Conservation (phyloP, 2,888 invertebrate species). For the Plebejus melissa region DNA sequence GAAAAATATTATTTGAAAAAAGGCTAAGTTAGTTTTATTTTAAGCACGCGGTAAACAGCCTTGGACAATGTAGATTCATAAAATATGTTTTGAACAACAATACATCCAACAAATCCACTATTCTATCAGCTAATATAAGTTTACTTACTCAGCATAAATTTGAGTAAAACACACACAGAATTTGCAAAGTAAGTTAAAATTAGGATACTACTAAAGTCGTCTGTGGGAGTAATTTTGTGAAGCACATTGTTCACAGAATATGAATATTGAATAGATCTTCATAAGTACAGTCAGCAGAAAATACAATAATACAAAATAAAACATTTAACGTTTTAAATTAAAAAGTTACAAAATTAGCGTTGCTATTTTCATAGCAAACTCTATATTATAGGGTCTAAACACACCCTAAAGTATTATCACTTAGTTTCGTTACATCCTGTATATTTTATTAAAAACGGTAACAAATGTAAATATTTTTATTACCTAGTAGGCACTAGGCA, state of each 20-base stretch:
- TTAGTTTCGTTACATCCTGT: too few species aligned
- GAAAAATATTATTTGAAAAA: neutral
- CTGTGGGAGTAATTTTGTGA: constrained; percentile 8
- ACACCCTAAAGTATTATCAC: too few species aligned
- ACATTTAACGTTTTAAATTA: neutral
- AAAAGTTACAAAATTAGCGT: neutral
- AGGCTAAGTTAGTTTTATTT: neutral
- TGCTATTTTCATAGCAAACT: neutral
- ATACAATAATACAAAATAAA: neutral
- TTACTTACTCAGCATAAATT: constrained; percentile 18
- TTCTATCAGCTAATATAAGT: constrained; percentile 1
- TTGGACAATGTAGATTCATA: too few species aligned
- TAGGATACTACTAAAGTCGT: constrained; percentile 14
- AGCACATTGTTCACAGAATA: constrained; percentile 12
- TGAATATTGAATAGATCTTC: constrained; percentile 20
- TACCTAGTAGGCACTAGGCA: too few species aligned
- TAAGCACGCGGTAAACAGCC: too few species aligned
- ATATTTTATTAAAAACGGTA: too few species aligned
- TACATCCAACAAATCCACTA: neutral
- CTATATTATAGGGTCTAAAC: too few species aligned
- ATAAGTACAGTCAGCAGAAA: neutral
- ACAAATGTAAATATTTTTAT: too few species aligned
- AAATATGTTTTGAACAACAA: neutral
- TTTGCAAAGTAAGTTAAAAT: constrained; percentile 20
- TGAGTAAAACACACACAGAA: constrained; percentile 18